These are phyloP conservation scores for Quadroppia sp. DNA, from an alignment of 2,888 invertebrate genomes.

Conservation along the genomic window DNA sequence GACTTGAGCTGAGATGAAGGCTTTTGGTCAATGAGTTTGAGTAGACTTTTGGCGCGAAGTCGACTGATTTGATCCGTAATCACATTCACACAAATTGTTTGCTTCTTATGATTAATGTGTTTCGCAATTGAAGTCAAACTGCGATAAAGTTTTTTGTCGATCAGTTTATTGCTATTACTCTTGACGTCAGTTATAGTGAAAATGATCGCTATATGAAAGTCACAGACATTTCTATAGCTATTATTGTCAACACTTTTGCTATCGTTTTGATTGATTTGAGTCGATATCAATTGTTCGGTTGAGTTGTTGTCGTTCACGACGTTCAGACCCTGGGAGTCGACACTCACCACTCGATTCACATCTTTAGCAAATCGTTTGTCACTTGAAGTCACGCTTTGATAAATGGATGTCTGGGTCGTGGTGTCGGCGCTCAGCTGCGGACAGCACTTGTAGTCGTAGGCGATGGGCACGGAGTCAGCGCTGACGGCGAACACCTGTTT, in stretches of 20 bases:
- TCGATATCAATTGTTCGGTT: not conserved
- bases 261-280: not conserved
- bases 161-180: not conserved
- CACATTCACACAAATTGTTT: constrained; percentile 21
- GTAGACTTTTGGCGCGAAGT: not conserved
- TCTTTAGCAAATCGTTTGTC: not conserved
- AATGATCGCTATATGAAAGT: constrained; percentile 23
- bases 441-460: constrained; percentile 8
- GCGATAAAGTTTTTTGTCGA: constrained; percentile 23
- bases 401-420: not conserved
- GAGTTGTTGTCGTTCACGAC: not conserved
- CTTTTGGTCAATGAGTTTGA: constrained; percentile 9
- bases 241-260: constrained; percentile 18
- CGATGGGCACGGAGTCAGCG: not conserved
- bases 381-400: constrained; percentile 1
- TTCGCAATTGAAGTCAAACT: not conserved
- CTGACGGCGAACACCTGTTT: constrained; percentile 14
- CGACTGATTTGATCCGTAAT: constrained; percentile 23
- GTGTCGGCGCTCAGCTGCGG: not conserved
- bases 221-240: not conserved
- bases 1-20: not conserved
- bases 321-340: not conserved
- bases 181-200: not conserved
- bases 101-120: constrained; percentile 16
- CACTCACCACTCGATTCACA: not conserved